Conservation (phyloP, 2,888 invertebrate species). For the Syrista parreyssii region DNA sequence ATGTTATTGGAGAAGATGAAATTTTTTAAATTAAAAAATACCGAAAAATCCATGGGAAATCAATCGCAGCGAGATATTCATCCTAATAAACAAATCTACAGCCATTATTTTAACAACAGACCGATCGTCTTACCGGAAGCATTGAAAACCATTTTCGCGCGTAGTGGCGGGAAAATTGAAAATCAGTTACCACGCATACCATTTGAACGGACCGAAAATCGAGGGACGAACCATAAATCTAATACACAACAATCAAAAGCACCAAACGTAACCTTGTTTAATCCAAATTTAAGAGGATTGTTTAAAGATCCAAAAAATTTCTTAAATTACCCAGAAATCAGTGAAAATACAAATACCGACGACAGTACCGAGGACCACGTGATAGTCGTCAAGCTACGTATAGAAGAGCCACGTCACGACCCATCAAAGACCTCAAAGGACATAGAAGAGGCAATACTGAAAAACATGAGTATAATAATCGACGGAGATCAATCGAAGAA, state of each 20-base stretch:
- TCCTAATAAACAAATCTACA: background rate
- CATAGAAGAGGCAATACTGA: background rate
- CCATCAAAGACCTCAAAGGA: background rate
- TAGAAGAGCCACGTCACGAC: background rate
- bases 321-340: background rate
- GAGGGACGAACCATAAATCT: background rate
- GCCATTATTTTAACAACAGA: background rate
- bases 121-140: background rate
- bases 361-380: background rate
- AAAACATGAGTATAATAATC: background rate
- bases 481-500: background rate
- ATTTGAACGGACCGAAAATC: background rate
- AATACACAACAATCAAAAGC: background rate
- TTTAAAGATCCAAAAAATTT: background rate
- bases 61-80: background rate
- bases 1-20: background rate
- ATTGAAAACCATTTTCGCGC: background rate
- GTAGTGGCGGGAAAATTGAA: background rate
- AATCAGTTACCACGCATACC: background rate
- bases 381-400: background rate
- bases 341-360: background rate
- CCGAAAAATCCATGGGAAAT: background rate
- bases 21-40: background rate
- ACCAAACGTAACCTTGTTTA: background rate
- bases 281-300: background rate